Percentiles rank a stretch among this genome's conserved stretches.
Evolutionary conservation across 1,140 invertebrate genomes (phyloP).

Genomic region (Chrysopa pallens): DNA sequence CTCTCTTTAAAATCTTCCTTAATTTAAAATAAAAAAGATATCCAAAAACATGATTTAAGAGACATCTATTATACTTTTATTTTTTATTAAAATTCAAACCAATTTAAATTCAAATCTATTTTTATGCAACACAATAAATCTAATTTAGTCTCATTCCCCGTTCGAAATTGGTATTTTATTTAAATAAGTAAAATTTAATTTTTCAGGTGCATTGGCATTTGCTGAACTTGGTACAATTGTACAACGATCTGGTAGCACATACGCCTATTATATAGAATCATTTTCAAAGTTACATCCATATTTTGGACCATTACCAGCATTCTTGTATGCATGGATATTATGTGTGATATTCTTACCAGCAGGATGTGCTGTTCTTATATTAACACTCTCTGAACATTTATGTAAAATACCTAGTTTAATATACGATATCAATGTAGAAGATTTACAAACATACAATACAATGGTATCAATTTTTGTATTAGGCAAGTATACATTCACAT

Average conservation of each 20-base stretch:
- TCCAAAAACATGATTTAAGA: too few relatives aligned
- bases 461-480: slow-evolving; percentile 38
- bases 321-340: slow-evolving; percentile 57
- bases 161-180: too few relatives aligned
- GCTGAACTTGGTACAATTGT: slow-evolving; percentile 60
- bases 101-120: too few relatives aligned
- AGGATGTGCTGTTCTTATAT: slow-evolving; percentile 48
- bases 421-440: slow-evolving; percentile 9
- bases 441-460: slow-evolving; percentile 34
- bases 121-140: too few relatives aligned
- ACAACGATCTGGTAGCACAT: slow-evolving; percentile 58
- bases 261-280: slow-evolving; percentile 51
- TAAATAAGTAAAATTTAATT: slow-evolving; percentile 7
- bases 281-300: slow-evolving; percentile 38
- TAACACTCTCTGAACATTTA: slow-evolving; percentile 61
- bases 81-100: too few relatives aligned
- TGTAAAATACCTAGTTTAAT: slow-evolving; percentile 34
- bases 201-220: slow-evolving; percentile 50
- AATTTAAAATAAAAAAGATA: too few relatives aligned
- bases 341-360: slow-evolving; percentile 53
- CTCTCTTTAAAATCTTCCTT: too few relatives aligned
- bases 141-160: too few relatives aligned
- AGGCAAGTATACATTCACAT: slow-evolving; percentile 22
- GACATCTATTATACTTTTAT: too few relatives aligned
- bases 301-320: slow-evolving; percentile 50